phyloP scores from a whole-genome alignment of 2,888 invertebrate genomes.

The Parascotia fuliginaria region DNA sequence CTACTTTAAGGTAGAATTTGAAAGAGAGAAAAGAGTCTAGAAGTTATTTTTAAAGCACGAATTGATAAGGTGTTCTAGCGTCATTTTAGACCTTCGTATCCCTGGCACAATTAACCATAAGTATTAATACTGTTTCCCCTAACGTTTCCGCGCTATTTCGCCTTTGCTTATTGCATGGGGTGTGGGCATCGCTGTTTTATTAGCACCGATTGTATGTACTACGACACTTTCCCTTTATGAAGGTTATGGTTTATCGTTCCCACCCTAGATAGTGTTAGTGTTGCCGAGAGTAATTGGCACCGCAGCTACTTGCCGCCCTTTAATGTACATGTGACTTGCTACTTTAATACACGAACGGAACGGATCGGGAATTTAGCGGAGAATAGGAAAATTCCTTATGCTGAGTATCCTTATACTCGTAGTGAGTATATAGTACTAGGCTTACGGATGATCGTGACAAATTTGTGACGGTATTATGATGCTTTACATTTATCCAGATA shows the following conservation, averaged over 20 bases:
- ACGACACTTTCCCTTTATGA: conserved; percentile 81
- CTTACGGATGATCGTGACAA: not conserved
- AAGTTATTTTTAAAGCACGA: not conserved
- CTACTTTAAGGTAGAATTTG: too few relatives aligned
- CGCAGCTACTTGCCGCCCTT: conserved; percentile 44
- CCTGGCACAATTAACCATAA: conserved; percentile 82
- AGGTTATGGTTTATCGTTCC: conserved; percentile 73
- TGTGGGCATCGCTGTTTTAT: conserved; percentile 76
- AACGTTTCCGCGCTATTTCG: conserved; percentile 82
- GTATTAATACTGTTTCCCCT: conserved; percentile 84
- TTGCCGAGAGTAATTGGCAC: conserved; percentile 54
- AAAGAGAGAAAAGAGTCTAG: too few relatives aligned
- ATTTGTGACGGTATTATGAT: too few relatives aligned
- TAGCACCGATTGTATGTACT: conserved; percentile 80
- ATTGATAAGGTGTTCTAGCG: conserved; percentile 27
- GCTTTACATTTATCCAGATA: too few relatives aligned
- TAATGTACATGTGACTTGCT: conserved; percentile 40
- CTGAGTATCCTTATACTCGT: not conserved
- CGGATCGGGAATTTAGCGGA: conserved; percentile 32
- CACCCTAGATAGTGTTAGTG: conserved; percentile 56
- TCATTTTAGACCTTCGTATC: conserved; percentile 61
- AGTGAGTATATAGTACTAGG: too few relatives aligned
- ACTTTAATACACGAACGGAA: conserved; percentile 34
- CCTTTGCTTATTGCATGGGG: conserved; percentile 80
- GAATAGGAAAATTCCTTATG: conserved; percentile 28